Percentiles rank a stretch among this genome's conserved stretches.
phyloP scores from a whole-genome alignment of 2,888 invertebrate species.

The Molanna angustata region DNA sequence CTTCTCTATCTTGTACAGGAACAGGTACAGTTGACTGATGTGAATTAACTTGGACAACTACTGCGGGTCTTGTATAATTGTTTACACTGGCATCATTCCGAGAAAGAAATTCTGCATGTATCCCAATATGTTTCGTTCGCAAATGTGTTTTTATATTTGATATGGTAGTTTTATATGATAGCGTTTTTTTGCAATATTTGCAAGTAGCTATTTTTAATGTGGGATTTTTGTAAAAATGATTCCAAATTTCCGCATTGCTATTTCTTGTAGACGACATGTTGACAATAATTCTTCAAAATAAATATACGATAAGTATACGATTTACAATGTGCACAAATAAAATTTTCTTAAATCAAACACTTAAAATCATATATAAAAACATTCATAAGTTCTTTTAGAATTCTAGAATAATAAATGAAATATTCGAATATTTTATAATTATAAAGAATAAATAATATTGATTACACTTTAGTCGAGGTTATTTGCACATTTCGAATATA shows the following conservation, averaged over 20 bases:
- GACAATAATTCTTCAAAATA: background rate
- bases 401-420: too few species aligned
- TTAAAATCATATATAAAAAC: too few species aligned
- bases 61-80: background rate
- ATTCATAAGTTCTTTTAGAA: too few species aligned
- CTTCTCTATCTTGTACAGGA: background rate
- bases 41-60: background rate
- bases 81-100: background rate
- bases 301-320: too few species aligned
- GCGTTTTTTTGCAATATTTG: background rate
- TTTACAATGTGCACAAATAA: too few species aligned
- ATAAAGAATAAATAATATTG: too few species aligned
- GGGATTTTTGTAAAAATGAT: background rate
- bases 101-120: background rate
- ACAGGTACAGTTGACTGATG: too few species aligned
- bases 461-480: too few species aligned
- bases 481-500: too few species aligned
- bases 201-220: background rate
- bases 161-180: background rate
- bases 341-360: too few species aligned
- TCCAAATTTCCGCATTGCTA: background rate
- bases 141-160: background rate
- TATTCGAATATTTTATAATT: too few species aligned
- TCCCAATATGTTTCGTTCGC: background rate
- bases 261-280: background rate